Evolutionary conservation across 1,140 invertebrate genomes (phyloP).

Genomic region (Dufourea novaeangliae): DNA sequence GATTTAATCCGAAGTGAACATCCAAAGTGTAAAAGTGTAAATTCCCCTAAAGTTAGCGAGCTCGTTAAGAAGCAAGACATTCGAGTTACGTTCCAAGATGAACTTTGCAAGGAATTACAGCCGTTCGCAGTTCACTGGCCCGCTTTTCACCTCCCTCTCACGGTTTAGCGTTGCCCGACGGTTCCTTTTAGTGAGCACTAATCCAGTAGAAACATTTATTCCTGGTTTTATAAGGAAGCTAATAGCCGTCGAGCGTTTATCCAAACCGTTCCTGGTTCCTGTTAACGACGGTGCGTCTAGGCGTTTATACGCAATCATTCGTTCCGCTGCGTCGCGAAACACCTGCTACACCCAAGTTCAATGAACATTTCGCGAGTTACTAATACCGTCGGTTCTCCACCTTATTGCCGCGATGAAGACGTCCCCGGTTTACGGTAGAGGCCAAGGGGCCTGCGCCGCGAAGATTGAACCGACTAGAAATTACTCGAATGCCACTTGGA

Average conservation of each 20-base stretch:
- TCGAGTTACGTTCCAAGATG: too few species aligned
- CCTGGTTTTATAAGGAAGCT: neutral
- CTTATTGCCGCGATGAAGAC: constrained; percentile 48
- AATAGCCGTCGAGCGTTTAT: neutral
- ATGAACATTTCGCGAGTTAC: constrained; percentile 36
- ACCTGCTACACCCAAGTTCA: constrained; percentile 40
- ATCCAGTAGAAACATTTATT: neutral
- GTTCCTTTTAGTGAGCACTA: too few species aligned
- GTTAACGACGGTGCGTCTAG: neutral
- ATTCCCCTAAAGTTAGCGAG: too few species aligned
- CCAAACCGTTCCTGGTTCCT: neutral
- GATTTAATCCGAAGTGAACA: too few species aligned
- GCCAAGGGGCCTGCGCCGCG: neutral
- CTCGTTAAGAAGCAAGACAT: too few species aligned
- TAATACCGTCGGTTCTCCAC: constrained; percentile 37
- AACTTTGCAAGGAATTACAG: too few species aligned
- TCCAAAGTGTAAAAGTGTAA: too few species aligned
- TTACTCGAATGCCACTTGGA: constrained; percentile 42
- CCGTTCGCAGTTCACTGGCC: too few species aligned
- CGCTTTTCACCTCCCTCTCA: too few species aligned
- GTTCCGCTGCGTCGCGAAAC: neutral
- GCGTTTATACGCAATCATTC: neutral
- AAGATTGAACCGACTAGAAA: constrained; percentile 39
- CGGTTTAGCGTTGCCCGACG: too few species aligned
- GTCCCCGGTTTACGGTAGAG: constrained; percentile 24